Base-by-base conservation (phyloP, 2,797 vertebrate genomes). In the Rachycentron canadum region DNA sequence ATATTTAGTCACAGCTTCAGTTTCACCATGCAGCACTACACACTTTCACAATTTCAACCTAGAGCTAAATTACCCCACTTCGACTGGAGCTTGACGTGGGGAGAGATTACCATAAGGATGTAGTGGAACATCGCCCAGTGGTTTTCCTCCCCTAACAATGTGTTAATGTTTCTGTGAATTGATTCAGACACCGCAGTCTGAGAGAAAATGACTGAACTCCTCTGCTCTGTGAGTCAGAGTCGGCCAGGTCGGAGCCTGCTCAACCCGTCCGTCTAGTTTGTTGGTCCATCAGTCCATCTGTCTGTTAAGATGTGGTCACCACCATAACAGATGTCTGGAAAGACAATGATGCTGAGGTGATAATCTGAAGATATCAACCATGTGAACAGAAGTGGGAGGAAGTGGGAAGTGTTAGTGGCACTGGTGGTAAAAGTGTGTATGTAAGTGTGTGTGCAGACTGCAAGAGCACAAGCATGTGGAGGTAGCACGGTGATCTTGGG, bases 111-210 rank as follows among this genome's bases (percentile, higher is more conserved):
- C 69, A 71, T 75, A 52, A 82, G 70, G 82, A 87, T 80, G 76
- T 53, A 56, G 70, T 79, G 76, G 83, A 89, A 91, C 72, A 30
- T 59, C 5, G 60, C 70, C 86, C 76, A 7, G 82, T 50, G 74
- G 78, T 83, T 90, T 82, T 75, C 68, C 74, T 78, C 57, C 69
- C 56, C 69, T 73, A 83, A 88, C 84, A 83, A 86, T 53, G 65
- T 81, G 79, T 83, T 84, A 82, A 86, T 87, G 86, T 91, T 87
- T 79, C 76, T 85, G 82, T 78, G 76, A 88, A 91, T 82, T 49
- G 19, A 88, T 87, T 86, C 77, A 84, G 82, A 89, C 80, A 91
- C 81, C 69, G 26, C 82, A 83, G 79, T 69, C 75, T 57, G 65
- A 72, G 30, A 80, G 68, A 73, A 82, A 80, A 71, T 61, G 87